Percentiles rank a stretch among this genome's conserved stretches.
Conservation (phyloP, 2,797 vertebrate genomes). For the Artibeus lituratus region DNA sequence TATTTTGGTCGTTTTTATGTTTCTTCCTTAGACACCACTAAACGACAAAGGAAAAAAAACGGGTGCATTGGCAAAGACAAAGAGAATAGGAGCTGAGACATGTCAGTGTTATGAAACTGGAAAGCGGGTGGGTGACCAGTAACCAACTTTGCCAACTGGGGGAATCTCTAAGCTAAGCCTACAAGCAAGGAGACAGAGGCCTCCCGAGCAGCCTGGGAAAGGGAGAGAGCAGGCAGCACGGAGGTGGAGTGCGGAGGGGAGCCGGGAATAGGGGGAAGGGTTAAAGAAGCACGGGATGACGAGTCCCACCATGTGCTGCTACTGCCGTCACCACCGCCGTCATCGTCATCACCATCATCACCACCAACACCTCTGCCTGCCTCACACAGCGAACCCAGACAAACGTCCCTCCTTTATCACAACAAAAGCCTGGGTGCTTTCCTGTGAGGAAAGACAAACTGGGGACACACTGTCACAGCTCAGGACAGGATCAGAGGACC, state of each 20-base stretch:
- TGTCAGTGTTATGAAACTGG: background rate
- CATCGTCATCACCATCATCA: rapidly evolving
- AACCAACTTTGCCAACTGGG: background rate
- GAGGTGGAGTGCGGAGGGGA: background rate
- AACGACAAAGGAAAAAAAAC: background rate
- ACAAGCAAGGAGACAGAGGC: background rate
- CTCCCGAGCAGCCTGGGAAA: background rate
- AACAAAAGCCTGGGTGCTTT: background rate
- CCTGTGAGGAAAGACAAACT: background rate
- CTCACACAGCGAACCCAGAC: background rate
- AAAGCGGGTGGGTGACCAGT: background rate
- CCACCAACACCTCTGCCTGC: background rate
- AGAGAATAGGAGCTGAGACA: background rate
- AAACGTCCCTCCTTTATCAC: background rate
- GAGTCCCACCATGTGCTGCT: background rate
- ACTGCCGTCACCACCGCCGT: rapidly evolving
- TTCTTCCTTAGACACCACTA: background rate
- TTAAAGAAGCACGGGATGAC: background rate
- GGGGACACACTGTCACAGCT: background rate
- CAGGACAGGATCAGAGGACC: background rate
- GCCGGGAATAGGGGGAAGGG: background rate
- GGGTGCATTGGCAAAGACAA: background rate
- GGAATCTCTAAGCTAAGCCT: background rate
- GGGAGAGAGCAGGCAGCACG: background rate
- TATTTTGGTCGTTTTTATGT: background rate